A percentile compares a stretch with the other conserved stretches of the same genome.
phyloP scores from a whole-genome alignment of 1,140 invertebrate genomes.

The Akabosia matsudoensis region DNA sequence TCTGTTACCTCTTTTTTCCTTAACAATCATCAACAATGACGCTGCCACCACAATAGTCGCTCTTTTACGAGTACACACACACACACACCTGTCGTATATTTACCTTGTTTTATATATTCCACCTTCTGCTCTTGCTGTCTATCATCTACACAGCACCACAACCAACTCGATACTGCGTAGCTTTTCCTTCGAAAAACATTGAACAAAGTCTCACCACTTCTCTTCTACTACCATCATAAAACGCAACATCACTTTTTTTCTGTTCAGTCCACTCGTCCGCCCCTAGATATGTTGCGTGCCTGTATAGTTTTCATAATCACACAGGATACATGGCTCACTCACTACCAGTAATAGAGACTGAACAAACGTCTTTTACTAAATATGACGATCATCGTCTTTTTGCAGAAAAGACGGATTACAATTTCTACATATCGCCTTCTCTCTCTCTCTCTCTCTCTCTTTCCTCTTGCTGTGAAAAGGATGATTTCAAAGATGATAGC shows the following conservation, averaged over 20 bases:
- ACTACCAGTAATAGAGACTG: not conserved
- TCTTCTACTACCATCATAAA: too few relatives aligned
- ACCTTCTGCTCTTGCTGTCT: not conserved
- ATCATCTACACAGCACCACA: not conserved
- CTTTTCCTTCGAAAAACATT: not conserved
- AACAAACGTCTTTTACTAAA: not conserved
- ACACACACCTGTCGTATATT: not conserved
- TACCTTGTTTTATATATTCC: too few relatives aligned
- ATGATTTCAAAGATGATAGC: too few relatives aligned
- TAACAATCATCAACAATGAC: not conserved
- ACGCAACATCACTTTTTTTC: not conserved
- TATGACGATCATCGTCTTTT: too few relatives aligned
- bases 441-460: too few relatives aligned
- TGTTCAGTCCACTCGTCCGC: not conserved
- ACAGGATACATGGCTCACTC: not conserved
- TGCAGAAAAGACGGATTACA: too few relatives aligned
- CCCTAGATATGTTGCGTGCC: not conserved
- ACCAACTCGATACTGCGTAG: not conserved
- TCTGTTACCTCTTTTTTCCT: not conserved
- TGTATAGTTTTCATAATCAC: not conserved
- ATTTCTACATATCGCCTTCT: too few relatives aligned
- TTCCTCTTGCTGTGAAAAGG: too few relatives aligned
- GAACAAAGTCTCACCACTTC: too few relatives aligned
- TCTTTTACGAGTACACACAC: not conserved
- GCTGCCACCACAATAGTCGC: not conserved